Evolutionary conservation across 2,797 vertebrate genomes (phyloP).

Genomic region (Rousettus madagascariensis): DNA sequence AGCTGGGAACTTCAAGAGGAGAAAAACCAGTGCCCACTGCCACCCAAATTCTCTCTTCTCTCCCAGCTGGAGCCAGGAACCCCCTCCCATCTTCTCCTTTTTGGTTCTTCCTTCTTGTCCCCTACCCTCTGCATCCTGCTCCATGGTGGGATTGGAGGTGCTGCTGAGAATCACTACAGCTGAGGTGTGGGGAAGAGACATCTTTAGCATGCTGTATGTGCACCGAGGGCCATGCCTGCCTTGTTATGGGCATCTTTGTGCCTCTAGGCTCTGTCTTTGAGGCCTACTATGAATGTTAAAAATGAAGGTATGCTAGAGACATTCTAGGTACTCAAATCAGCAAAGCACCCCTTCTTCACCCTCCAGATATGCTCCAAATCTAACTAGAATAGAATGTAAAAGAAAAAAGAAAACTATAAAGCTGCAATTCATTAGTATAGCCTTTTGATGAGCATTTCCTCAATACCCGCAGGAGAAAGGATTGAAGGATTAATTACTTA

Average conservation of each 20-base stretch:
- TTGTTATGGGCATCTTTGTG: conserved; percentile 79
- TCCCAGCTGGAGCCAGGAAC: background rate
- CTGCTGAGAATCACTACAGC: background rate
- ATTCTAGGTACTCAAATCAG: background rate
- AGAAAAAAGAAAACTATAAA: background rate
- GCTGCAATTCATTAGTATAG: background rate
- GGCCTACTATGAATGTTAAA: conserved; percentile 69
- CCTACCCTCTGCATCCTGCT: background rate
- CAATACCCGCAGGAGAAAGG: background rate
- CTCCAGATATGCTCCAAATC: background rate
- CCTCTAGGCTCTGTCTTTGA: conserved; percentile 82
- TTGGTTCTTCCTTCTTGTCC: background rate
- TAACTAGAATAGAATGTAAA: background rate
- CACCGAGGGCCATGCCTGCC: conserved; percentile 77
- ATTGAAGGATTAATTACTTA: background rate
- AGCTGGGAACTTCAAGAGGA: background rate
- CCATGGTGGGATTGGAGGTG: background rate
- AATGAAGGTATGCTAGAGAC: background rate
- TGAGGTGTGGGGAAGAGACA: background rate
- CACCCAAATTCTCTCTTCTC: background rate
- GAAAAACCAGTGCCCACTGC: background rate
- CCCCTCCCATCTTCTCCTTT: background rate
- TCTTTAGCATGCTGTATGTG: accelerated
- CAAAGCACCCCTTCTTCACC: background rate
- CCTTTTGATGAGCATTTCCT: background rate